Evolutionary conservation across 92 coral and sea anemone species (phyloP).

Genomic region (Pocillopora grandis): DNA sequence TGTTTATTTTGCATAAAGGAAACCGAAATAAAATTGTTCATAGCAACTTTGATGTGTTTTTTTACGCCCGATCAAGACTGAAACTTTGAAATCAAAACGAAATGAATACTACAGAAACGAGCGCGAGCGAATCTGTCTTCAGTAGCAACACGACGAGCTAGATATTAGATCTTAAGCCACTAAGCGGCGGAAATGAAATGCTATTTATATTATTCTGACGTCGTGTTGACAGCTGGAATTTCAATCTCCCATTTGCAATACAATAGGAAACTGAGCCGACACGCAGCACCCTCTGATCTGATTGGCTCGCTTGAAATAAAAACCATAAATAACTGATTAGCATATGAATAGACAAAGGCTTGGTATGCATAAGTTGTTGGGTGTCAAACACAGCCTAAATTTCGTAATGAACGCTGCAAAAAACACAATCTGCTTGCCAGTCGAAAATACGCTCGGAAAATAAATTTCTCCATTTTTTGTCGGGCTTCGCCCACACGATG

Average conservation of each 20-base stretch:
- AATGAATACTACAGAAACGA: background rate
- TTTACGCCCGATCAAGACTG: background rate
- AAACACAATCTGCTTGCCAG: constrained; percentile 74
- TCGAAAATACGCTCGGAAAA: constrained; percentile 56
- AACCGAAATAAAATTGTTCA: background rate
- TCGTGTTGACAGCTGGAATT: constrained; percentile 39
- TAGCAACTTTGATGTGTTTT: background rate
- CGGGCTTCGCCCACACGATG: constrained; percentile 27
- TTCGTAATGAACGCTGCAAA: constrained; percentile 81
- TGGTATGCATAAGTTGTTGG: constrained; percentile 86
- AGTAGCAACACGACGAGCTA: background rate
- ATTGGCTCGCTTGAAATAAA: constrained; percentile 57
- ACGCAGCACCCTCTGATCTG: constrained; percentile 41
- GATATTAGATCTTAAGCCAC: constrained; percentile 6
- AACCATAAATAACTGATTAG: constrained; percentile 62
- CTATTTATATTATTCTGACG: constrained; percentile 36
- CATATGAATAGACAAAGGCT: constrained; percentile 74
- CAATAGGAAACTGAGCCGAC: constrained; percentile 45
- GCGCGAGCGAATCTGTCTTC: background rate
- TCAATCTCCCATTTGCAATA: constrained; percentile 12
- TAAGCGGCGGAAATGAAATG: constrained; percentile 33
- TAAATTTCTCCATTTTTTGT: constrained; percentile 33
- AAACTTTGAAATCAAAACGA: background rate
- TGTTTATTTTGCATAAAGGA: background rate
- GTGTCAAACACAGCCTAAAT: constrained; percentile 71